These are phyloP conservation scores for Agelas oroides DNA, from an alignment of 37 sponge, comb jelly and placozoan species.

Conservation along the genomic window DNA sequence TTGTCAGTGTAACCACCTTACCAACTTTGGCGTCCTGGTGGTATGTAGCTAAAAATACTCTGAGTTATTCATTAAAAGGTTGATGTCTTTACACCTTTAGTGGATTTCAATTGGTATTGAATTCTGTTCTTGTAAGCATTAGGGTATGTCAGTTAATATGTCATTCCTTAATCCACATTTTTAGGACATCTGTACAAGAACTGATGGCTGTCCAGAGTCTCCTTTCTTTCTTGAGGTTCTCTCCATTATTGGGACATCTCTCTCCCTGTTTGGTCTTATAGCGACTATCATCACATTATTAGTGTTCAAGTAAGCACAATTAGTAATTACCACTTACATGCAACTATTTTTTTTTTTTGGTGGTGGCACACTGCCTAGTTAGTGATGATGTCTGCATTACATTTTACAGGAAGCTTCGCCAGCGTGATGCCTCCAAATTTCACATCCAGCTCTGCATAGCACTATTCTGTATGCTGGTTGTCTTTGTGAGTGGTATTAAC, in stretches of 20 bases:
- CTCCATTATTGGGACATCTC: constrained; percentile 24
- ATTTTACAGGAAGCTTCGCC: constrained; percentile 7
- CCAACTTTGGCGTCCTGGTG: constrained; percentile 53
- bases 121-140: too few relatives aligned
- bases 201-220: background rate
- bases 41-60: constrained; percentile 26
- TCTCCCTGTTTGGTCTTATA: constrained; percentile 43
- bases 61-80: too few relatives aligned
- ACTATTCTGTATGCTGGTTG: constrained; percentile 42
- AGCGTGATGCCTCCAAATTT: constrained; percentile 29
- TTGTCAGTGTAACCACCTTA: constrained; percentile 47
- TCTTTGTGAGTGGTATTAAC: constrained; percentile 40
- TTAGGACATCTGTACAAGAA: constrained; percentile 14
- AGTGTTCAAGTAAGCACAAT: constrained; percentile 20
- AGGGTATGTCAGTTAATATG: too few relatives aligned
- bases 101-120: too few relatives aligned
- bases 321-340: too few relatives aligned
- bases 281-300: constrained; percentile 15
- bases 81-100: too few relatives aligned
- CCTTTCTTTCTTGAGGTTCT: background rate
- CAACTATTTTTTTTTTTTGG: background rate
- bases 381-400: too few relatives aligned
- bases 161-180: too few relatives aligned
- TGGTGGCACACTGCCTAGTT: too few relatives aligned
- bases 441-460: constrained; percentile 54